These are phyloP conservation scores for Ctenosaura bakeri DNA, from an alignment of 2,797 vertebrate species.

Conservation along the genomic window DNA sequence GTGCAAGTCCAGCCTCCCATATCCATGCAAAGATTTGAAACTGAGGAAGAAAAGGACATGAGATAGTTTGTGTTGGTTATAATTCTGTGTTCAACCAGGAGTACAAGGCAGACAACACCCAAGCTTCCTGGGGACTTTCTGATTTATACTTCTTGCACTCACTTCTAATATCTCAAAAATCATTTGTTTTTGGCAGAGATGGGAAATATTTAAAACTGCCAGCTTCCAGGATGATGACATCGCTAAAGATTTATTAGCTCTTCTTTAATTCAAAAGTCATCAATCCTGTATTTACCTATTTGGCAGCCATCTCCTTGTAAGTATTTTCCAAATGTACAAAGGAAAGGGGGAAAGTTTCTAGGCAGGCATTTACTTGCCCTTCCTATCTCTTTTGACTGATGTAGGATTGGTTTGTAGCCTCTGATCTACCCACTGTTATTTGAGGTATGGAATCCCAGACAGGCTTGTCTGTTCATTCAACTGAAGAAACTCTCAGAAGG, in stretches of 20 bases:
- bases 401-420: background rate
- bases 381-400: constrained; percentile 2
- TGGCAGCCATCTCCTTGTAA: background rate
- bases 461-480: constrained; percentile 12
- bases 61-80: background rate
- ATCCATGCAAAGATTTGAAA: background rate
- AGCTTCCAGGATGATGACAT: background rate
- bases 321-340: background rate
- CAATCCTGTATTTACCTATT: background rate
- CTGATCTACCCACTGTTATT: constrained; percentile 2
- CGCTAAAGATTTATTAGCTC: background rate
- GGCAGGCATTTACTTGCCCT: constrained; percentile 15
- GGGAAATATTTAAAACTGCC: constrained; percentile 4
- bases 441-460: background rate
- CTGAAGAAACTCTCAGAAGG: background rate
- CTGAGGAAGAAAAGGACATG: background rate
- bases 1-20: background rate
- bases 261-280: background rate
- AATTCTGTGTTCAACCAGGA: background rate
- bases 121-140: background rate
- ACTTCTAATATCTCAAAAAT: background rate
- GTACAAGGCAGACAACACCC: background rate
- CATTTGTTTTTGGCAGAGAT: background rate
- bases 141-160: background rate
- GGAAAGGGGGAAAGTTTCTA: background rate